Conservation (phyloP, 1,140 invertebrate species). For the Lamellibrachia luymesi region DNA sequence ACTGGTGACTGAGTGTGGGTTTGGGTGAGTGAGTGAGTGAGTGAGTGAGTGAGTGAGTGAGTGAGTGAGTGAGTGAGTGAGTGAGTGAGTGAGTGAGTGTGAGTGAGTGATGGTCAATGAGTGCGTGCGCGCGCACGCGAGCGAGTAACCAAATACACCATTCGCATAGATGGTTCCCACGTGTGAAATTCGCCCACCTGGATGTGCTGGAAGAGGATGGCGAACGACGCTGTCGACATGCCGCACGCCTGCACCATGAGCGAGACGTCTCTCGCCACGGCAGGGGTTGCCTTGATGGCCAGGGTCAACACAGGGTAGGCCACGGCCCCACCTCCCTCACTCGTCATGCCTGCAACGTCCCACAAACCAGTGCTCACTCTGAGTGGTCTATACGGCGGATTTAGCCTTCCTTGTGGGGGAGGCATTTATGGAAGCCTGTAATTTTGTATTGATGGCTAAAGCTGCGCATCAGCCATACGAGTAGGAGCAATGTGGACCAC, state of each 20-base stretch:
- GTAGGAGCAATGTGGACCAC: too few relatives aligned
- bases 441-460: too few relatives aligned
- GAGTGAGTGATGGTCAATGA: slow-evolving; percentile 14
- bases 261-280: slow-evolving; percentile 40
- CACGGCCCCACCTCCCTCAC: slow-evolving; percentile 44
- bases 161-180: neutral
- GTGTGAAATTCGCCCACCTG: slow-evolving; percentile 34
- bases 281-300: slow-evolving; percentile 36
- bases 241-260: slow-evolving; percentile 45
- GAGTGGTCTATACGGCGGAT: too few relatives aligned
- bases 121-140: slow-evolving; percentile 18
- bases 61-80: slow-evolving; percentile 29
- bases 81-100: slow-evolving; percentile 3
- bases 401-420: too few relatives aligned
- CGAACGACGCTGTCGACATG: slow-evolving; percentile 39
- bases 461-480: too few relatives aligned
- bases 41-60: slow-evolving; percentile 30
- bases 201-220: slow-evolving; percentile 43
- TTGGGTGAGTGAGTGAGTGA: slow-evolving; percentile 28
- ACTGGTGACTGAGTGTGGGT: neutral
- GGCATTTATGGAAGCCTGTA: too few relatives aligned
- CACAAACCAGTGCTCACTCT: neutral
- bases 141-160: neutral
- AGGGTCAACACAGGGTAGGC: slow-evolving; percentile 48
- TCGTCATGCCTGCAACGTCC: slow-evolving; percentile 34